Conservation (phyloP, 2,797 vertebrate genomes). For the Salmo trutta region DNA sequence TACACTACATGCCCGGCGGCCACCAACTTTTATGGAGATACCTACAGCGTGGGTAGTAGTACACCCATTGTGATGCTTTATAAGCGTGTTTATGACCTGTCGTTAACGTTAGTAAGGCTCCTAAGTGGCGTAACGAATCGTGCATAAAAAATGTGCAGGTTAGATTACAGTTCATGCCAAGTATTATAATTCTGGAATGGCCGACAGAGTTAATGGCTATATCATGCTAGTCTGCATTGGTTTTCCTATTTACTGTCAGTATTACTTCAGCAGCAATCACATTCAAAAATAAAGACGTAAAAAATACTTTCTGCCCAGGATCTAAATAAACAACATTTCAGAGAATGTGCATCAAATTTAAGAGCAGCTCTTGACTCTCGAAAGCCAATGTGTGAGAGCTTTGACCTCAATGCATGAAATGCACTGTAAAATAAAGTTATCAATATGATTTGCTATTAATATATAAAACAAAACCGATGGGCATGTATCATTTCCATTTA, state of each 20-base stretch:
- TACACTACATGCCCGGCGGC: neutral
- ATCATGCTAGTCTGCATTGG: neutral
- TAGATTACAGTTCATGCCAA: neutral
- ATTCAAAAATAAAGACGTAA: neutral
- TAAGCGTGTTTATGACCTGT: conserved; percentile 17
- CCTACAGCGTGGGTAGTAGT: conserved; percentile 7
- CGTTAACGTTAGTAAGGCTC: conserved; percentile 12
- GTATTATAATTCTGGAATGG: neutral
- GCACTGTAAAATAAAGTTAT: neutral
- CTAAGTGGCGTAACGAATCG: conserved; percentile 16
- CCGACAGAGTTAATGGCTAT: neutral
- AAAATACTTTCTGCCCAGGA: neutral
- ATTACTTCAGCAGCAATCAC: neutral
- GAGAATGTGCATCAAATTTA: neutral
- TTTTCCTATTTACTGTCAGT: neutral
- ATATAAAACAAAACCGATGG: too few species aligned
- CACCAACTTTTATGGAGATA: conserved; percentile 29
- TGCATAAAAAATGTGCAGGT: neutral
- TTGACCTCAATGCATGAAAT: neutral
- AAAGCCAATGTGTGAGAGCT: neutral
- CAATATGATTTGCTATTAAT: neutral
- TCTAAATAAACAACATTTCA: neutral
- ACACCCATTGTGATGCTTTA: conserved; percentile 12
- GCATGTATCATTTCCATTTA: too few species aligned
- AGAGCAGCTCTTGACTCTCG: neutral